phyloP scores from a whole-genome alignment of 2,797 vertebrate genomes.

The Epinephelus malabaricus region DNA sequence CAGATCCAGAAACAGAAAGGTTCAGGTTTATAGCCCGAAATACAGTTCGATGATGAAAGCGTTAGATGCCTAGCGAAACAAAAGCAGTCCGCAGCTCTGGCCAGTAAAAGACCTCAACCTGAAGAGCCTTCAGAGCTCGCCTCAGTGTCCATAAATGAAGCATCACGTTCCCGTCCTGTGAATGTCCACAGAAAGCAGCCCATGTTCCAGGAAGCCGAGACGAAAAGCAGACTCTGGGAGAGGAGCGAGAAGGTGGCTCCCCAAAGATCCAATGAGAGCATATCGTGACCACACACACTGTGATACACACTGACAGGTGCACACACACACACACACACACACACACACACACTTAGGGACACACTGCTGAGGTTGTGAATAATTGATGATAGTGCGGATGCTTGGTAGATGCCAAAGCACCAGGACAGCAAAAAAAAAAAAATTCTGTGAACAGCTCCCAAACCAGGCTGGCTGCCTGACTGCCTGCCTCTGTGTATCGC shows the following conservation, averaged over 20 bases:
- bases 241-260: constrained; percentile 44
- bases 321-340: background rate
- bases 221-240: constrained; percentile 35
- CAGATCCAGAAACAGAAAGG: constrained; percentile 54
- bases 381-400: constrained; percentile 89
- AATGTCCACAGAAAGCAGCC: constrained; percentile 50
- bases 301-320: constrained; percentile 28
- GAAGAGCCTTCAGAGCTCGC: constrained; percentile 17
- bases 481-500: constrained; percentile 70
- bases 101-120: constrained; percentile 63
- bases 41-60: constrained; percentile 31
- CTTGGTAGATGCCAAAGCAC: constrained; percentile 79
- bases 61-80: constrained; percentile 18
- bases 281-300: constrained; percentile 62
- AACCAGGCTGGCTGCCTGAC: constrained; percentile 85
- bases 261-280: constrained; percentile 59
- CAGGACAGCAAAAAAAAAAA: constrained; percentile 84
- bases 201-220: constrained; percentile 47
- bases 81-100: constrained; percentile 36
- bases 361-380: constrained; percentile 75
- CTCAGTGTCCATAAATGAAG: constrained; percentile 64
- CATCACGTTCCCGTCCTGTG: constrained; percentile 53
- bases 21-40: constrained; percentile 23
- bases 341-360: constrained; percentile 33
- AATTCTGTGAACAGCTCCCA: constrained; percentile 89